Base-by-base conservation (phyloP, 2,113 vertebrate species). In the Maccullochella peelii region DNA sequence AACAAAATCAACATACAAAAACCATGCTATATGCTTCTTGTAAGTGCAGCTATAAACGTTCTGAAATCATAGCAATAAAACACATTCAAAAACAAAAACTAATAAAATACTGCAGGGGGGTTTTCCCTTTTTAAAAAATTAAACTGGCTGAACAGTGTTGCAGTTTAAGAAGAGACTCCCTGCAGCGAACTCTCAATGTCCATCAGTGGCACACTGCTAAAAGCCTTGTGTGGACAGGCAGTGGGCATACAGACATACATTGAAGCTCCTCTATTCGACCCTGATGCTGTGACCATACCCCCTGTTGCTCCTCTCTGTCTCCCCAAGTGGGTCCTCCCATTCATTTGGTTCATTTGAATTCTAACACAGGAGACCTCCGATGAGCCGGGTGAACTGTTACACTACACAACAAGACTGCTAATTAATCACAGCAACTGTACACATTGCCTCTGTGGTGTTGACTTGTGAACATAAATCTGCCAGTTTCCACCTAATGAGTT, bases 301-400 rank as follows among this genome's bases (percentile, higher is more conserved):
- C 92, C 90, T 11, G 72, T 83, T 81, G 87, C 79, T 89, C 76
- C 72, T 71, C 86, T 92, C 82, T 88, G 76, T 85, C 81, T 80
- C 54, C 71, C 59, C 25, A 25, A 80, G 54, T 50, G 33, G 79
- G 85, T 88, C 80, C 84, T 92, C 80, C 68, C 85, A 85, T 94
- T 93, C 86, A 92, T 90, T 84, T 84, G 76, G 72, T 88, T 90
- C 88, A 91, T 92, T 94, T 91, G 86, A 90, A 94, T 93, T 93
- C 89, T 71, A 72, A 79, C 82, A 87, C 75, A 86, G 52, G 65
- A 89, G 92, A 92, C 89, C 89, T 82, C 89, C 65, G 79, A 93
- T 84, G 69, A 87, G 88, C 68, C 21, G 68, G 65, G 69, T 84
- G 88, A 92, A 88, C 83, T 80, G 87, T 84, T 80, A 69, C 67